phyloP scores from a whole-genome alignment of 2,888 invertebrate genomes.

The Chydorus sphaericus region DNA sequence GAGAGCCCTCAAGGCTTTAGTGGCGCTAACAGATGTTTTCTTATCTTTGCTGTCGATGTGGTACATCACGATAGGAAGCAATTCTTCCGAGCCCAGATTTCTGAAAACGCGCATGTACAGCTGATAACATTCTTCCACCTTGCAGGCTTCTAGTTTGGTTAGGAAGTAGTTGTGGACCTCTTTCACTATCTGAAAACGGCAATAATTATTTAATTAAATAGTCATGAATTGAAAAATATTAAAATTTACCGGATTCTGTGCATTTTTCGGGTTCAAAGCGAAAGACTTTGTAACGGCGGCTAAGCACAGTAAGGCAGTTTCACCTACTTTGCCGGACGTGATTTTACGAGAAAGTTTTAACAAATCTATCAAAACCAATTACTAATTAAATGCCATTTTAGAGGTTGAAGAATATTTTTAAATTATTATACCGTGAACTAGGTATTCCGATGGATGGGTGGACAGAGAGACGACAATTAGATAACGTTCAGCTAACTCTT shows the following conservation, averaged over 20 bases:
- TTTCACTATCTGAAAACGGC: conserved; percentile 22
- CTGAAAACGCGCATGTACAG: conserved; percentile 50
- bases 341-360: conserved; percentile 25
- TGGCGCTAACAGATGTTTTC: conserved; percentile 44
- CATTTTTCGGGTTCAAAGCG: conserved; percentile 24
- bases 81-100: conserved; percentile 46
- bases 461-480: conserved; percentile 55
- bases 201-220: conserved; percentile 4
- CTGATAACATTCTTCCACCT: conserved; percentile 39
- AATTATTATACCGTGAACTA: conserved; percentile 30
- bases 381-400: not conserved
- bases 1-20: conserved; percentile 47
- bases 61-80: conserved; percentile 43
- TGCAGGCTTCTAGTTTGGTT: conserved; percentile 36
- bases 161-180: conserved; percentile 26
- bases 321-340: conserved; percentile 43
- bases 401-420: not conserved
- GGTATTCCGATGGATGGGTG: conserved; percentile 42
- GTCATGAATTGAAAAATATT: not conserved
- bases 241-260: conserved; percentile 22
- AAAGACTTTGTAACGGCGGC: conserved; percentile 42
- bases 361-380: not conserved
- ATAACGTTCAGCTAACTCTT: conserved; percentile 52
- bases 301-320: conserved; percentile 49
- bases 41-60: conserved; percentile 37